Evolutionary conservation across 2,797 vertebrate species (phyloP).

Genomic region (Gallinago nigripennis): DNA sequence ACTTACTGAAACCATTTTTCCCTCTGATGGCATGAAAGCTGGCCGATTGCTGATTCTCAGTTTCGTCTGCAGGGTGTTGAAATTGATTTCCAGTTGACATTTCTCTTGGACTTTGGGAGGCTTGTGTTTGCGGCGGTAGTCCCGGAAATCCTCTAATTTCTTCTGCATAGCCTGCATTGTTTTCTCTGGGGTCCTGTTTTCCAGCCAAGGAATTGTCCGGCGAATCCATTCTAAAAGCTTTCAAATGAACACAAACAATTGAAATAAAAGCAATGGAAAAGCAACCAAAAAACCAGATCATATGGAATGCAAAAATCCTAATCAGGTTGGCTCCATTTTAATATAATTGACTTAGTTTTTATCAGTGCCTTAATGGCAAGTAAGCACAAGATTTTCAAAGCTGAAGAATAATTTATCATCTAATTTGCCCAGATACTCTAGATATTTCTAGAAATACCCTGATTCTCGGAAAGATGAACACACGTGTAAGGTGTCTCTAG

Average conservation of each 20-base stretch:
- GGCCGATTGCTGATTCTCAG: slow-evolving; percentile 95
- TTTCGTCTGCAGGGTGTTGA: slow-evolving; percentile 98
- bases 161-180: slow-evolving; percentile 94
- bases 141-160: slow-evolving; percentile 96
- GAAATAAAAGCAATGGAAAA: background rate
- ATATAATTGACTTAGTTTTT: background rate
- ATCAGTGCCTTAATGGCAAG: background rate
- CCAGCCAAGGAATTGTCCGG: slow-evolving; percentile 96
- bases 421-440: background rate
- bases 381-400: background rate
- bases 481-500: background rate
- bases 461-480: background rate
- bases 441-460: background rate
- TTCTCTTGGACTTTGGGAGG: slow-evolving; percentile 97
- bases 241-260: slow-evolving; percentile 14
- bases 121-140: slow-evolving; percentile 96
- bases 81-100: slow-evolving; percentile 97
- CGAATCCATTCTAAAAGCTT: slow-evolving; percentile 98
- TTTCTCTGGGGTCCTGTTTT: slow-evolving; percentile 93
- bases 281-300: background rate
- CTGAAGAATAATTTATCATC: background rate
- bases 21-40: slow-evolving; percentile 97
- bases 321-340: background rate
- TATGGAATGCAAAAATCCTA: background rate
- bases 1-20: slow-evolving; percentile 99